A percentile compares a stretch with the other conserved stretches of the same genome.
Conservation (phyloP, 2,113 vertebrate genomes). For the Larimichthys polyactis region DNA sequence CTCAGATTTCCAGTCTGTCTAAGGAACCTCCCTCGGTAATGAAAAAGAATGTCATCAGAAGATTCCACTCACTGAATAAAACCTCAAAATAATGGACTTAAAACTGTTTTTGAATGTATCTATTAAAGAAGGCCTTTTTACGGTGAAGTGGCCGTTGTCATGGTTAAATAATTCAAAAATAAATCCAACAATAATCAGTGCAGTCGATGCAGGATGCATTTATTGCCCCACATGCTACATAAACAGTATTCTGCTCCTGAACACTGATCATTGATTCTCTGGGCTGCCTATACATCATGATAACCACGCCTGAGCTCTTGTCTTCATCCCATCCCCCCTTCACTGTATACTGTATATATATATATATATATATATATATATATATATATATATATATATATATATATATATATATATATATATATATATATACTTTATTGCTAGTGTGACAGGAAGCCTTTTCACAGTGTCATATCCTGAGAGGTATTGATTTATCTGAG, state of each 20-base stretch:
- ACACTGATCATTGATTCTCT: too few relatives aligned
- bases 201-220: not conserved
- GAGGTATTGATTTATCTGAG: constrained; percentile 63
- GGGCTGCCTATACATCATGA: not conserved
- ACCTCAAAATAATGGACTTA: too few relatives aligned
- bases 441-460: constrained; percentile 43
- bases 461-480: constrained; percentile 58
- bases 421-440: constrained; percentile 29
- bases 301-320: not conserved
- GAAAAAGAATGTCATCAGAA: too few relatives aligned
- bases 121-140: not conserved
- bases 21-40: too few relatives aligned
- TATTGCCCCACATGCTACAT: not conserved
- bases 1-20: too few relatives aligned
- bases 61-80: too few relatives aligned
- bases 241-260: not conserved
- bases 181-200: not conserved
- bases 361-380: not conserved
- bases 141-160: not conserved
- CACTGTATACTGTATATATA: constrained; percentile 25
- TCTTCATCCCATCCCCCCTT: constrained; percentile 11
- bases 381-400: constrained; percentile 25
- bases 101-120: too few relatives aligned
- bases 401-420: constrained; percentile 1
- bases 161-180: not conserved